Conservation (phyloP, 2,797 vertebrate genomes). For the Amniataba percoides region DNA sequence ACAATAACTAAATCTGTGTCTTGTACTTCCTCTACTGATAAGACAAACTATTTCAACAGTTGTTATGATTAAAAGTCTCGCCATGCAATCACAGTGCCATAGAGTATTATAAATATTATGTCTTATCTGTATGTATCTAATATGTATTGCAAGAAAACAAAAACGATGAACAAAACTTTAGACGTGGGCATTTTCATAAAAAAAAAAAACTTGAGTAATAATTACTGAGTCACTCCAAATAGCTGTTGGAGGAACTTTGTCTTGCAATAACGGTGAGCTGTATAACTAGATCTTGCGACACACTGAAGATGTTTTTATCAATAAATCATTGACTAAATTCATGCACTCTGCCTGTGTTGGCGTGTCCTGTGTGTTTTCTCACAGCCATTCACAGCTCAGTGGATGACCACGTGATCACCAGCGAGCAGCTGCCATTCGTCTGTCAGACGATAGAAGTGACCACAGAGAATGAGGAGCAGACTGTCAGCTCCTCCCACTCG, state of each 20-base stretch:
- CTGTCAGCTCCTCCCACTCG: slow-evolving; percentile 92
- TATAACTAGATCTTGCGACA: slow-evolving; percentile 1
- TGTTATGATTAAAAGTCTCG: neutral
- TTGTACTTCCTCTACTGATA: neutral
- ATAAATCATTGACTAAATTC: neutral
- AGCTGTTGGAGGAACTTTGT: neutral
- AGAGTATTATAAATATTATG: neutral
- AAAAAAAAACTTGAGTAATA: neutral
- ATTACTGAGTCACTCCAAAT: neutral
- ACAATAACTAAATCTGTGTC: neutral
- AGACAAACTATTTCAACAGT: neutral
- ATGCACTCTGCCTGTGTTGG: neutral
- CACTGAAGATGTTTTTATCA: neutral
- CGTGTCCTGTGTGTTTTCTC: neutral
- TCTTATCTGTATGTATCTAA: neutral
- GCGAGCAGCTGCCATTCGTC: slow-evolving; percentile 93
- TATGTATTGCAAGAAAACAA: no score
- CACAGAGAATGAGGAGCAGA: slow-evolving; percentile 96
- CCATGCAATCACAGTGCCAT: neutral
- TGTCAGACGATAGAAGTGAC: slow-evolving; percentile 98
- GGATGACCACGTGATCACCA: slow-evolving; percentile 92
- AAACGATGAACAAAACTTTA: no score
- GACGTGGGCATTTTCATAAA: neutral
- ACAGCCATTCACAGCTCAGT: slow-evolving; percentile 81
- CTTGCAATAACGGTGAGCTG: neutral